phyloP scores from a whole-genome alignment of 2,113 vertebrate species.

The Mungos mungo region DNA sequence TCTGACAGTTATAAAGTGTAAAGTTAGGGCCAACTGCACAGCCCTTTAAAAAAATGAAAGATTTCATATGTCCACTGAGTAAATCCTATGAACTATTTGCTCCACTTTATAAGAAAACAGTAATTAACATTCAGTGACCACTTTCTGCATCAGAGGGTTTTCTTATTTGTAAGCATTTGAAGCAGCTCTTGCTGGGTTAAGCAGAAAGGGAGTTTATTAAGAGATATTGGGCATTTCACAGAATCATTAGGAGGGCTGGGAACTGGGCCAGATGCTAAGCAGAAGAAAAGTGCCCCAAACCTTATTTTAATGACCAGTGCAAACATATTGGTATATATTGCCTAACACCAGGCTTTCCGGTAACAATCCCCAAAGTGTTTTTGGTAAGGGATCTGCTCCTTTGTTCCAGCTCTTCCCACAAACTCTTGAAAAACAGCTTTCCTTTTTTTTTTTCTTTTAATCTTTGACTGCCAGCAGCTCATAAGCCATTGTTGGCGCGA shows the following conservation, averaged over 20 bases:
- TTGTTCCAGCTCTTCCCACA: background rate
- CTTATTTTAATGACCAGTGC: background rate
- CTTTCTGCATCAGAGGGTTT: background rate
- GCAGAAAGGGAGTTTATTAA: constrained; percentile 48
- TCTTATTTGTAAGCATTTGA: constrained; percentile 40
- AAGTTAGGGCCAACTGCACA: background rate
- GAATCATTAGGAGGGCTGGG: constrained; percentile 18
- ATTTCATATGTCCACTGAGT: background rate
- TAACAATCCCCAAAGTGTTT: background rate
- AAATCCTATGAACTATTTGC: background rate
- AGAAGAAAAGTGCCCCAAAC: background rate
- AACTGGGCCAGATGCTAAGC: background rate
- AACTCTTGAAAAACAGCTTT: background rate
- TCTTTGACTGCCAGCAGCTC: background rate
- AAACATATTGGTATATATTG: background rate
- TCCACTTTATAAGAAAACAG: background rate
- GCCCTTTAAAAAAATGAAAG: background rate
- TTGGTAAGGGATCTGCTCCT: background rate
- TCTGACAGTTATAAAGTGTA: background rate
- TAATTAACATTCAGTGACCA: constrained; percentile 20
- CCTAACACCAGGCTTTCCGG: background rate
- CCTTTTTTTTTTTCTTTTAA: background rate
- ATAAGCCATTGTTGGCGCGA: accelerated
- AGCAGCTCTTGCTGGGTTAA: constrained; percentile 15
- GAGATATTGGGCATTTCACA: background rate